Conservation (phyloP, 2,797 vertebrate species). For the Mormyrops attenuatus region DNA sequence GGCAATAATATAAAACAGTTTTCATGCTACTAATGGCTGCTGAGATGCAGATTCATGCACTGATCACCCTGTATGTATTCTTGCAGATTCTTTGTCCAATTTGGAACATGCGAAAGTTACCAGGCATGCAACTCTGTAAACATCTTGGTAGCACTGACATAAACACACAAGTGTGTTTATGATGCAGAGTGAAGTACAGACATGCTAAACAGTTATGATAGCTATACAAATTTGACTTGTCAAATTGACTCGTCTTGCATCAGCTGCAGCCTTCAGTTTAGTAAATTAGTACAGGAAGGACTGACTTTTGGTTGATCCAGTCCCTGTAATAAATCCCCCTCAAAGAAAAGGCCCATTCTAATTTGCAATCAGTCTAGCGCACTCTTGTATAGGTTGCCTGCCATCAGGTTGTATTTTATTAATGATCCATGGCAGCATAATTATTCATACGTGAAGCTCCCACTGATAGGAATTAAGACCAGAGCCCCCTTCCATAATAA, state of each 20-base stretch:
- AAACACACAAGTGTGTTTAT: not conserved
- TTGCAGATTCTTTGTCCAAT: not conserved
- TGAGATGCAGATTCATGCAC: not conserved
- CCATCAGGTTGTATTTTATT: not conserved
- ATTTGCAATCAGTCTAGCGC: not conserved
- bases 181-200: not conserved
- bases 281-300: constrained; percentile 2
- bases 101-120: not conserved
- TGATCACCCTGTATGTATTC: not conserved
- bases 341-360: not conserved
- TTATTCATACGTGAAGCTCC: not conserved
- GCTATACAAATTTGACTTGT: not conserved
- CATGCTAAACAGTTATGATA: not conserved
- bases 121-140: not conserved
- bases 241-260: not conserved
- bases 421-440: constrained; percentile 12
- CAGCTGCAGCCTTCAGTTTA: not conserved
- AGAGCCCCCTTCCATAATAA: constrained; percentile 4
- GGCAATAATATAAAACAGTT: not conserved
- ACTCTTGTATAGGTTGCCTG: not conserved
- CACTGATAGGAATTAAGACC: not conserved
- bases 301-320: not conserved
- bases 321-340: not conserved
- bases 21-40: not conserved
- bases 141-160: not conserved